Evolutionary conservation across 1,140 invertebrate species (phyloP).

Genomic region (Gyrodactylus salaris): DNA sequence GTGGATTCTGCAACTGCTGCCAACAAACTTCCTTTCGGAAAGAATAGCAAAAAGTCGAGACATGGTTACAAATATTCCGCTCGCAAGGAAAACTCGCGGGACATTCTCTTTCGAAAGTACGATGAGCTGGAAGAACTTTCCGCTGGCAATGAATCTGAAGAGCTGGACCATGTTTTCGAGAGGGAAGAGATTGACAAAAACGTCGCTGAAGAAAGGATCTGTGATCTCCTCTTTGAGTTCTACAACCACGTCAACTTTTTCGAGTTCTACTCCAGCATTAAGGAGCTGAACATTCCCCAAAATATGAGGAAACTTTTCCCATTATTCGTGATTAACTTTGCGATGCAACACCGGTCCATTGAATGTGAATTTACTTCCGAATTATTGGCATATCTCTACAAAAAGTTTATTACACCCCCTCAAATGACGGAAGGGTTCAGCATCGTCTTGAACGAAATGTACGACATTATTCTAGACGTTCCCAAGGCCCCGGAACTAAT

Average conservation of each 20-base stretch:
- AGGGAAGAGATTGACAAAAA: background rate
- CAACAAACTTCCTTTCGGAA: background rate
- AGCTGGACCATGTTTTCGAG: background rate
- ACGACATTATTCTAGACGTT: background rate
- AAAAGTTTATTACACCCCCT: background rate
- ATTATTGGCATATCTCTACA: background rate
- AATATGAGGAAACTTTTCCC: background rate
- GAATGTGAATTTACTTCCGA: background rate
- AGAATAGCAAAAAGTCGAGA: background rate
- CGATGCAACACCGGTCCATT: background rate
- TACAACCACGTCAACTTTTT: background rate
- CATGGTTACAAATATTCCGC: background rate
- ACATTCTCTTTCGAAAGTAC: background rate
- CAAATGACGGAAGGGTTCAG: background rate
- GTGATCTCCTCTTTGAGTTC: background rate
- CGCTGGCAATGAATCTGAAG: background rate
- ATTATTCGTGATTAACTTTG: background rate
- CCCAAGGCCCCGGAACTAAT: background rate
- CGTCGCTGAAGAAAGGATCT: background rate
- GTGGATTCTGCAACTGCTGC: too few species aligned
- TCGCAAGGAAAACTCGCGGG: background rate
- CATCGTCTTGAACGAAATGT: background rate
- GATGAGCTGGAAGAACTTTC: background rate
- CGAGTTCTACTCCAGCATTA: background rate
- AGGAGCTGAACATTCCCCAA: background rate